These are phyloP conservation scores for Schizaphis graminum DNA, from an alignment of 2,888 invertebrate species.

Conservation along the genomic window DNA sequence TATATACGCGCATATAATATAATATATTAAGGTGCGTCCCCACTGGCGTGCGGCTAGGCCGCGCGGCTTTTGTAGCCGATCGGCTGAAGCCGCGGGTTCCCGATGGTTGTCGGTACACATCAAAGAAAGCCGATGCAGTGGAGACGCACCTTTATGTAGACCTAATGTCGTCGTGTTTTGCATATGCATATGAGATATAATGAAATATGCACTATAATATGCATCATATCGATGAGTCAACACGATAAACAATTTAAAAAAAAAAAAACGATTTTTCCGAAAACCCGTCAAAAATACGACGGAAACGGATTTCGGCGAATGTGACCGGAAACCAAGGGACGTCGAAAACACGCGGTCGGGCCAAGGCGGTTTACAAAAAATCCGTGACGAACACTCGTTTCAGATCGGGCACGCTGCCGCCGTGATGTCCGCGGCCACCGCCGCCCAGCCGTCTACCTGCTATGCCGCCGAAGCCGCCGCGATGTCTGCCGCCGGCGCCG, in stretches of 20 bases:
- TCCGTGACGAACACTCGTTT: constrained; percentile 56
- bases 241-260: background rate
- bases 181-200: background rate
- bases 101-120: no score
- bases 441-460: constrained; percentile 28
- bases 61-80: no score
- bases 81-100: no score
- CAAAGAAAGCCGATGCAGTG: no score
- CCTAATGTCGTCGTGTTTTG: background rate
- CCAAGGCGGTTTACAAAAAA: background rate
- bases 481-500: background rate
- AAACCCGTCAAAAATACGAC: background rate
- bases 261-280: background rate
- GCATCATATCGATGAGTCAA: background rate
- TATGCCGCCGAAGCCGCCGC: background rate
- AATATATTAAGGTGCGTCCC: no score
- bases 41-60: no score
- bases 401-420: constrained; percentile 61
- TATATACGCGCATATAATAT: background rate
- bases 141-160: no score
- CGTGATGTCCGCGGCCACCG: constrained; percentile 45
- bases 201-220: background rate
- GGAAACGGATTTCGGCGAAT: background rate
- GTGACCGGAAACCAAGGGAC: background rate
- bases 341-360: background rate